Evolutionary conservation across 2,113 vertebrate genomes (phyloP), one percentile per base, ranked within the genome.

Genomic region (Eurystomus gularis): DNA sequence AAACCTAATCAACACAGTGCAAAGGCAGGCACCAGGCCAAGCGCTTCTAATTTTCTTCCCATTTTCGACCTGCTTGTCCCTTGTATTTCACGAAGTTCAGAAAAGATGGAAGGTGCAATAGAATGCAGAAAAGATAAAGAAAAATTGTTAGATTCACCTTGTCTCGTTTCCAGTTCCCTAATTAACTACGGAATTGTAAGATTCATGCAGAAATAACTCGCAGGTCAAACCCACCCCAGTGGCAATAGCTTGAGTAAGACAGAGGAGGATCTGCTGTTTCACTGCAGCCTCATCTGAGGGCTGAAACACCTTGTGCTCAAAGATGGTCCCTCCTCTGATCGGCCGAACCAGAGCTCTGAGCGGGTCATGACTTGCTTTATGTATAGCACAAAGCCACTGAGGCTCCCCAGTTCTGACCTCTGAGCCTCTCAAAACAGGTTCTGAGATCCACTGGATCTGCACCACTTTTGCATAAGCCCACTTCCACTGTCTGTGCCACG

Each of bases 11-110:
- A 95, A 86, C 88, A 57, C 90, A 65, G 73, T 69, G 81, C 65
- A 94, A 96, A 94, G 66, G 64, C 85, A 96, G 96, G 95, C 94
- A 62, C 11, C 33, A 68, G 88, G 93, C 96, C 96, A 97, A 96
- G 51, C 3, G 37, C 72, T 93, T 61, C 81, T 82, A 9, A 84
- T 94, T 94, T 61, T 60, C 85, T 90, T 77, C 64, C 39, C 35
- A 14, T 86, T 96, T 79, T 71, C 10, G 18, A 88, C 86, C 94
- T 78, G 62, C 65, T 83, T 48, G 76, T 81, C 87, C 91, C 73
- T 57, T 33, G 51, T 62, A 83, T 78, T 76, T 87, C 61, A 68
- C 39, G 33, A 91, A 94, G 82, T 90, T 93, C 76, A 88, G 79
- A 54, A 48, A 52, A 68, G 33, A 61, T 6, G 16, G 58, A 73